Conservation (phyloP, 2,888 invertebrate species). For the Eupithecia insigniata region DNA sequence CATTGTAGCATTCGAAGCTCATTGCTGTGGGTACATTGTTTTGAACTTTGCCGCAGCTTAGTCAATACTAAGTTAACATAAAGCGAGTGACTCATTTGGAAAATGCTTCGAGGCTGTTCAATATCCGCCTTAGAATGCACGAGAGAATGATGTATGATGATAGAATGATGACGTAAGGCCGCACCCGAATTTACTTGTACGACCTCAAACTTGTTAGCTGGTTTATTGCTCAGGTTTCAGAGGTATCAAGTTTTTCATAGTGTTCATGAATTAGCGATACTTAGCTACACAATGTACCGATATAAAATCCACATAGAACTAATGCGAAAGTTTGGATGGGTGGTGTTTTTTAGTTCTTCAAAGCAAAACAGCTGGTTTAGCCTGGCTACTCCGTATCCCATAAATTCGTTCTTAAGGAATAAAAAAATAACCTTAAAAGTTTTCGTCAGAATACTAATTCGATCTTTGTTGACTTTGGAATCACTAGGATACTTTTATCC, state of each 20-base stretch:
- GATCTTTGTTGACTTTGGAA: neutral
- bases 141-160: no score
- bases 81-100: slow-evolving; percentile 73
- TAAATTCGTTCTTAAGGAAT: neutral
- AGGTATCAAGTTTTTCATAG: neutral
- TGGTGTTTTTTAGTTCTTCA: neutral
- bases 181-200: neutral
- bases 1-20: slow-evolving; percentile 29
- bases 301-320: neutral
- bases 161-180: slow-evolving; percentile 55
- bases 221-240: neutral
- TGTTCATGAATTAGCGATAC: neutral
- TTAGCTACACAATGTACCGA: neutral
- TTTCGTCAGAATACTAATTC: neutral
- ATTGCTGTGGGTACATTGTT: slow-evolving; percentile 48
- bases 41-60: slow-evolving; percentile 29
- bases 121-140: slow-evolving; percentile 66
- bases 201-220: neutral
- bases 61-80: slow-evolving; percentile 8
- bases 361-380: neutral
- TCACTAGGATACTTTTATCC: neutral
- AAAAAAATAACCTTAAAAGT: neutral
- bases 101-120: slow-evolving; percentile 68
- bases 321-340: neutral
- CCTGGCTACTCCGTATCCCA: neutral